Percentiles rank a stretch among this genome's conserved stretches.
Conservation (phyloP, 23 tunicate genomes). For the Clavelina lepadiformis region DNA sequence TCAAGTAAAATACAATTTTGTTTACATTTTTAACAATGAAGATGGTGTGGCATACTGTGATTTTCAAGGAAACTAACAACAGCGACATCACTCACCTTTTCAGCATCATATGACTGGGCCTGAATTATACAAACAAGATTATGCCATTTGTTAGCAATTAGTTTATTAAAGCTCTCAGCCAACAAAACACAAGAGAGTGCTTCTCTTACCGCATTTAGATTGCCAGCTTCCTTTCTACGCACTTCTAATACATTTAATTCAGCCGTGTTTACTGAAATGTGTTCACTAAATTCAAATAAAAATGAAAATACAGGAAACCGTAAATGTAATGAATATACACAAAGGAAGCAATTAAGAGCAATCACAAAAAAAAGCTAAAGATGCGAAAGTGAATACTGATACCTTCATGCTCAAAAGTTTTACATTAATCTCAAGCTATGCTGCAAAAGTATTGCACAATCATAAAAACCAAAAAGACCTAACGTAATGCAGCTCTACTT, state of each 20-base stretch:
- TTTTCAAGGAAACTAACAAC: neutral
- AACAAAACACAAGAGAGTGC: neutral
- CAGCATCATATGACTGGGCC: slow-evolving; percentile 45
- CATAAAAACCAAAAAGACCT: neutral
- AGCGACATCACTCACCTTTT: slow-evolving; percentile 21
- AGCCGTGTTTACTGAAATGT: slow-evolving; percentile 70
- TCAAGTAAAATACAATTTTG: neutral
- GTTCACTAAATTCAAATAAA: slow-evolving; percentile 23
- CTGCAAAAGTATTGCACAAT: neutral
- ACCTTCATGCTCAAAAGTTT: too few species aligned
- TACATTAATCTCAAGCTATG: neutral
- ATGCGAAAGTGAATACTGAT: too few species aligned
- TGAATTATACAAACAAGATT: slow-evolving; percentile 1
- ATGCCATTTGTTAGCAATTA: neutral
- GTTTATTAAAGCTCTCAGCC: too few species aligned
- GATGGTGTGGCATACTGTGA: neutral
- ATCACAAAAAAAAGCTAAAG: too few species aligned
- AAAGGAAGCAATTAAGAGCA: too few species aligned
- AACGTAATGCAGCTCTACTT: neutral
- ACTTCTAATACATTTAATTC: slow-evolving; percentile 57
- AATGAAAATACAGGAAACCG: too few species aligned
- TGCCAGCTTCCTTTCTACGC: slow-evolving; percentile 12
- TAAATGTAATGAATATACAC: too few species aligned
- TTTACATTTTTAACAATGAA: neutral
- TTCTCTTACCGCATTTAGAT: slow-evolving; percentile 39